Base-by-base conservation (phyloP, 92 coral and sea anemone genomes). In the Epizoanthus scotinus region DNA sequence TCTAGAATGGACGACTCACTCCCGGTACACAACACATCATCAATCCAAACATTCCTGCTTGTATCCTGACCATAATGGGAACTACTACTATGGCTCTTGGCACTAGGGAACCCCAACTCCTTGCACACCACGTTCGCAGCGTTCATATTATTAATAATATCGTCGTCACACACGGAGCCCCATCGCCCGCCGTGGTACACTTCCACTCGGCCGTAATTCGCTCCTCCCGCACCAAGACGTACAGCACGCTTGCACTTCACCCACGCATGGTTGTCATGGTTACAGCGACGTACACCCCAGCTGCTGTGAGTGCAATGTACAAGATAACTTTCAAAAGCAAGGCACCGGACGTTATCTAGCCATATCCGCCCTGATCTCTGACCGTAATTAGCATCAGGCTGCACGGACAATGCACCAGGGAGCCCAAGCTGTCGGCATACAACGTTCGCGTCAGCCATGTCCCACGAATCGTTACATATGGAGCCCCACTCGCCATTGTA, bases 351-450 rank as follows among this genome's bases (percentile, higher is more conserved):
- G n/a, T 71, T 50, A 50, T 71, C 53, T 0, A 71, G 61, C 77
- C 60, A 71, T 71, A 71, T 71, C 8, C 22, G 24, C 10, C 62
- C 77, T 1, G 77, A 71, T 12, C 77, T 61, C 59, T 71, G 77
- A 14, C 77, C 62, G 19, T 71, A 50, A 71, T 52, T 17, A 14
- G 62, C 62, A 2, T 44, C 62, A 21, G 22, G 77, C 31, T 71
- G 24, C 13, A 24, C 77, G 29, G 38, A 71, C 34, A 25, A 40
- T 24, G 63, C 77, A 24, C 77, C 44, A 14, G 47, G 42, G 61
- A 71, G 14, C 14, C 74, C 74, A 42, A 69, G 74, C 57, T 69
- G 74, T n/a, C 58, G 55, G 50, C 74, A 69, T 22, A 69, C 74
- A 1, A 69, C 74, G n/a, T 69, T 69, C 17, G 74, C 74, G 36